These are phyloP conservation scores for Drosophila leontia DNA, from an alignment of 1,140 invertebrate species.

Conservation along the genomic window DNA sequence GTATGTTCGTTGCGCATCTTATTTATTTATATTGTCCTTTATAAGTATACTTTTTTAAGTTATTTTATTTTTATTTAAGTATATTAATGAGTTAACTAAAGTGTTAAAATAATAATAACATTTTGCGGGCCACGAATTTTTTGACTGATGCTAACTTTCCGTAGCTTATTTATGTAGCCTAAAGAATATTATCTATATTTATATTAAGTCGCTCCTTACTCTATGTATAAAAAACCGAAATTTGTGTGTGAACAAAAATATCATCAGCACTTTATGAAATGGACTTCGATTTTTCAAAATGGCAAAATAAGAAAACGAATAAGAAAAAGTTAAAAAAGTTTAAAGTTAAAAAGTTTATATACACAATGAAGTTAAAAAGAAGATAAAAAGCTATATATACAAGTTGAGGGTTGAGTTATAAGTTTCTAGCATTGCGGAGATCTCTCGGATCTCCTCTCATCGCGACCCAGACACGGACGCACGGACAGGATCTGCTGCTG, in stretches of 20 bases:
- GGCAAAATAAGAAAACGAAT: constrained; percentile 48
- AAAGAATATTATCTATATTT: constrained; percentile 65
- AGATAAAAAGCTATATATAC: constrained; percentile 74
- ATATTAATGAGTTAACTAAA: constrained; percentile 41
- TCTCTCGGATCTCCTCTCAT: constrained; percentile 44
- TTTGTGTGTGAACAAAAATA: constrained; percentile 85
- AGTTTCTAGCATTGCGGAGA: constrained; percentile 75
- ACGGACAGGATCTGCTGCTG: constrained; percentile 48
- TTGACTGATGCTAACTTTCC: constrained; percentile 81
- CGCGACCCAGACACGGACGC: constrained; percentile 40
- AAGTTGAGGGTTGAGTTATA: constrained; percentile 83
- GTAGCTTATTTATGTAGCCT: constrained; percentile 69
- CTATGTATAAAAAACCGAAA: constrained; percentile 80
- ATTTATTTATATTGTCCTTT: not conserved
- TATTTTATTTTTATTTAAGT: constrained; percentile 16
- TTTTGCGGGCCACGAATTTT: constrained; percentile 78
- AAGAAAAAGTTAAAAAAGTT: constrained; percentile 37
- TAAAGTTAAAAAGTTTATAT: constrained; percentile 60
- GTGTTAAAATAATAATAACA: constrained; percentile 19
- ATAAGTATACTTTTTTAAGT: not conserved
- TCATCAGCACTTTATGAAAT: constrained; percentile 84
- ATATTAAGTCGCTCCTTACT: constrained; percentile 77
- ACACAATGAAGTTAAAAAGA: constrained; percentile 65
- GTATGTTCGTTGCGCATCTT: not conserved
- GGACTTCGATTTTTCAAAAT: constrained; percentile 85